phyloP scores from a whole-genome alignment of 1,140 invertebrate species.

The Scaptomyza montana region DNA sequence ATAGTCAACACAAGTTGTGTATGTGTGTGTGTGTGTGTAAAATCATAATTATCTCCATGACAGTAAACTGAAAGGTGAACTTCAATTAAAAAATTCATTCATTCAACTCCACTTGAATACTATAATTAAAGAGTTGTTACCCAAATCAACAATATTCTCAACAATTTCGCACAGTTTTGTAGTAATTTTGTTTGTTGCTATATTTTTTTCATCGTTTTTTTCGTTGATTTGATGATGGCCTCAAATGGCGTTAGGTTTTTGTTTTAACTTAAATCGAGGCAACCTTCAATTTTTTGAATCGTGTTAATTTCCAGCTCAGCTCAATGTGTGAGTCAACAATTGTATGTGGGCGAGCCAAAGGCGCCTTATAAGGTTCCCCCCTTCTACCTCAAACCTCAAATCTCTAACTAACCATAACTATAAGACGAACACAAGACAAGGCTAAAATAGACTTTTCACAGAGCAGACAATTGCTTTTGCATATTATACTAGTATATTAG shows the following conservation, averaged over 20 bases:
- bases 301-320: slow-evolving; percentile 62
- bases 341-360: slow-evolving; percentile 46
- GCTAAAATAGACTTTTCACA: slow-evolving; percentile 11
- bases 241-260: slow-evolving; percentile 15
- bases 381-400: too few relatives aligned
- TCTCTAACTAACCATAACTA: neutral
- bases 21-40: neutral
- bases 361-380: slow-evolving; percentile 39
- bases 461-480: slow-evolving; percentile 15
- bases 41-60: slow-evolving; percentile 2
- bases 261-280: slow-evolving; percentile 5
- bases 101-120: neutral
- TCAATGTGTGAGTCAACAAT: slow-evolving; percentile 35
- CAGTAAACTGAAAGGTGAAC: slow-evolving; percentile 1
- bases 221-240: slow-evolving; percentile 28
- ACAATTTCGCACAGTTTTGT: slow-evolving; percentile 12
- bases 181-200: slow-evolving; percentile 1
- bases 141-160: neutral
- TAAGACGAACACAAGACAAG: slow-evolving; percentile 7
- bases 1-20: neutral
- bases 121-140: neutral
- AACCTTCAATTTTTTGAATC: slow-evolving; percentile 54
- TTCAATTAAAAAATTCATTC: neutral
- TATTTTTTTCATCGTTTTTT: neutral
- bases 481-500: neutral